Percentiles rank a stretch among this genome's conserved stretches.
phyloP scores from a whole-genome alignment of 2,113 vertebrate genomes.

The Psittacula cyanocephala region DNA sequence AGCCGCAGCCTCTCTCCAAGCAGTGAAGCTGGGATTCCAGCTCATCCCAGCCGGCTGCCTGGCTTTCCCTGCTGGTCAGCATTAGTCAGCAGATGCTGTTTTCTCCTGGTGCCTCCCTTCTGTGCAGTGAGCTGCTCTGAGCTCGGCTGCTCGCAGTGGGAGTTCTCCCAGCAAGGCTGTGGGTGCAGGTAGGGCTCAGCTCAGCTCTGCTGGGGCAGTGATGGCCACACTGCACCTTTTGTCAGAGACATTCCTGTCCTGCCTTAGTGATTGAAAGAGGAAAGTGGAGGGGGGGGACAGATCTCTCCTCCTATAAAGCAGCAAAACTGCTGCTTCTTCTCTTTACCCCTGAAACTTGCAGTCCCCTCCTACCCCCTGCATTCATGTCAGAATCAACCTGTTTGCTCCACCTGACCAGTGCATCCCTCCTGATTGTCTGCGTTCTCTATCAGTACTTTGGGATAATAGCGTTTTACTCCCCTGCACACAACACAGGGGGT shows the following conservation, averaged over 20 bases:
- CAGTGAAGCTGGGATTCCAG: not conserved
- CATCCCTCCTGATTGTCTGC: not conserved
- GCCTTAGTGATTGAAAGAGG: not conserved
- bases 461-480: not conserved
- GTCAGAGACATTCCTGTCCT: not conserved
- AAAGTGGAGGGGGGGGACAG: accelerated
- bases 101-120: accelerated
- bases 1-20: not conserved
- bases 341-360: not conserved
- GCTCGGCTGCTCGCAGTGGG: not conserved
- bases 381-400: not conserved
- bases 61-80: not conserved
- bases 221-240: not conserved
- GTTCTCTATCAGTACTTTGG: accelerated
- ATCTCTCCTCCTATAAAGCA: not conserved
- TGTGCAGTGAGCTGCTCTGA: not conserved
- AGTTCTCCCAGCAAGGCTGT: not conserved
- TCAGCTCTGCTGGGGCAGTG: not conserved
- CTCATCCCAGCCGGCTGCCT: not conserved
- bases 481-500: not conserved
- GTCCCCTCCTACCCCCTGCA: not conserved
- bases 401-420: not conserved
- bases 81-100: not conserved
- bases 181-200: not conserved
- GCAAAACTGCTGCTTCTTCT: not conserved